Percentiles rank a stretch among this genome's conserved stretches.
Evolutionary conservation across 2,888 invertebrate species (phyloP).

Genomic region (Cryptocephalus primarius): DNA sequence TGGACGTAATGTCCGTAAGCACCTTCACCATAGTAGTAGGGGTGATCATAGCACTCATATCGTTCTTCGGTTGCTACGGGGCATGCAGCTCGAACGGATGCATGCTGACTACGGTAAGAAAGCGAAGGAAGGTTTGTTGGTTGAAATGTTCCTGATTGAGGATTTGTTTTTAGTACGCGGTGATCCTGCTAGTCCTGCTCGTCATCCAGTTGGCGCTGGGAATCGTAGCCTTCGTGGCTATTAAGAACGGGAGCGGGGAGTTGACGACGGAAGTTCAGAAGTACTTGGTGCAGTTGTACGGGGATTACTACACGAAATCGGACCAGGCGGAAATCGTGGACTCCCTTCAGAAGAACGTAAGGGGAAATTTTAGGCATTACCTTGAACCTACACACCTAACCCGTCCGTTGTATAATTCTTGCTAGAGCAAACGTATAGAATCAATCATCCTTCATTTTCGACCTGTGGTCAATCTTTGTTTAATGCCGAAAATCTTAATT

Average conservation of each 20-base stretch:
- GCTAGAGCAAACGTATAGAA: too few species aligned
- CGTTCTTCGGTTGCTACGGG: conserved; percentile 28
- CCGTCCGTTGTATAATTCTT: too few species aligned
- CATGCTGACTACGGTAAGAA: conserved; percentile 24
- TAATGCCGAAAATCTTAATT: too few species aligned
- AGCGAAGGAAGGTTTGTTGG: background rate
- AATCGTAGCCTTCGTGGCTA: conserved; percentile 50
- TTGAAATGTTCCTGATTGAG: conserved; percentile 1
- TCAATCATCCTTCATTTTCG: too few species aligned
- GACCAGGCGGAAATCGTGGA: conserved; percentile 41
- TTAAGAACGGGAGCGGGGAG: conserved; percentile 41
- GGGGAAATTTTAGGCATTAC: too few species aligned
- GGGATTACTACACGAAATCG: conserved; percentile 25
- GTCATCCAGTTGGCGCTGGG: conserved; percentile 58
- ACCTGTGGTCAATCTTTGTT: too few species aligned
- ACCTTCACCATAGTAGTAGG: conserved; percentile 20
- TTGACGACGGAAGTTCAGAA: conserved; percentile 18
- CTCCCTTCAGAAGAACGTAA: conserved; percentile 48
- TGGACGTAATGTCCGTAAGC: conserved; percentile 12
- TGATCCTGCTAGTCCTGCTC: conserved; percentile 53
- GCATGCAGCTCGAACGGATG: conserved; percentile 23
- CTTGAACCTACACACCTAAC: too few species aligned
- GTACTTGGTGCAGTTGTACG: conserved; percentile 34
- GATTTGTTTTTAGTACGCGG: conserved; percentile 18
- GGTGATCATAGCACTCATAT: conserved; percentile 23